Base-by-base conservation (phyloP, 2,797 vertebrate species). In the Bryconaethiops microstoma region DNA sequence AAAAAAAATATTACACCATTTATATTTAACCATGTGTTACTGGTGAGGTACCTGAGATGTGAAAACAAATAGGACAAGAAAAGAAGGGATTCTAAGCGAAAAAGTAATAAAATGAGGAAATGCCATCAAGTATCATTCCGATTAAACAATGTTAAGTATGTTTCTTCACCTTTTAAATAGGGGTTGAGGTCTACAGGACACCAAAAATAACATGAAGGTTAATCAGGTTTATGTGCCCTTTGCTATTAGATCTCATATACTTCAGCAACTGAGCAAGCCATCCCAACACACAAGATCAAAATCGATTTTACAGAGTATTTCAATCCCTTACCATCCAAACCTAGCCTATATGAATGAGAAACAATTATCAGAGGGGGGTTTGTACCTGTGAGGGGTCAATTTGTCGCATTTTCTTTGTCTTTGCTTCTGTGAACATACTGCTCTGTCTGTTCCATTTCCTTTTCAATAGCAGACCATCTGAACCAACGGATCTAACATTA, bases 301-400 rank as follows among this genome's bases (percentile, higher is more conserved):
- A 65, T 74, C 40, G 74, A 21, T 65, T n/a, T 48, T 52, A 74
- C 52, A 4, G 77, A 79, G 29, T 64, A 55, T 35, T 63, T 42
- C 21, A 67, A 35, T 67, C 35, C 39, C n/a, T 74, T 54, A 64
- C 17, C 12, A 0, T 8, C 57, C n/a, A 60, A 16, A 52, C 1
- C n/a, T 23, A 59, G 57, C 19, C 57, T 59, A 10, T 62, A 62
- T 12, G 1, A 48, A 80, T 14, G n/a, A 40, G 50, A 67, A 80
- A 80, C 39, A 65, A 67, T 74, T 21, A 45, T 42, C 19, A 68
- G 23, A 54, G n/a, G 21, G 21, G n/a, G 60, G 40, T 40, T 45
- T 76, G 67, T 77, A 81, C 79, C 76, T 79, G 76, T 52, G 57
- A 68, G 73, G 59, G 23, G 52, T 45, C 40, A 79, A 72, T 69